Evolutionary conservation across 2,888 invertebrate species (phyloP), one percentile per base, ranked within the genome.

Genomic region (Dynastes grantii): DNA sequence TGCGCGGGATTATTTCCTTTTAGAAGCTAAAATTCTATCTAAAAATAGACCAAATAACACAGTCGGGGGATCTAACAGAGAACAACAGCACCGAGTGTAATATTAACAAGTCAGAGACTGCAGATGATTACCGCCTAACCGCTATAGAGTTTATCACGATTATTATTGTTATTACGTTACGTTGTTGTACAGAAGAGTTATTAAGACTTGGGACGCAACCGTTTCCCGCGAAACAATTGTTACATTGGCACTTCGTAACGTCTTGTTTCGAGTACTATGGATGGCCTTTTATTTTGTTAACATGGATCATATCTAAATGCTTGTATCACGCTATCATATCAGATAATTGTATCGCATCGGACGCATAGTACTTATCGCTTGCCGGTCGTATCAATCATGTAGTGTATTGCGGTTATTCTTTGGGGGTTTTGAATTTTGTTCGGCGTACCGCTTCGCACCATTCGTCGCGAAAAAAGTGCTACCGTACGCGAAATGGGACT

Each of bases 1-100:
- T 61, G 61, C 58, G 61, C 61, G 73, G 64, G 37, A 77, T 71
- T 77, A 77, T 77, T 77, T 77, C 77, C 77, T 77, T 77, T 77
- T 77, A 71, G 51, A 77, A 77, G 70, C 68, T 71, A 77, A 77
- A 77, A 63, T 68, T 77, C 58, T 73, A 55, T 73, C 77, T 77
- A 77, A 77, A 77, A 77, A 77, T 77, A 77, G 77, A 70, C 55
- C 40, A 63, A 65, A 53, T 27, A 53, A 53, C 53, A 49, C 77
- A 45, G 51, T 77, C 77, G 77, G 77, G 77, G 77, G 77, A 77
- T 64, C 68, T 68, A 65, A 76, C 55, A 67, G 76, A 65, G 67
- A 76, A 67, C 76, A 67, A 53, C 53, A 53, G 67, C 27, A 65
- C 65, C n/a, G 40, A 68, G 70, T 58, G 49, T 40, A 67, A 67